These are phyloP conservation scores for Agapetus fuscipes DNA, from an alignment of 2,888 invertebrate species.

Conservation along the genomic window DNA sequence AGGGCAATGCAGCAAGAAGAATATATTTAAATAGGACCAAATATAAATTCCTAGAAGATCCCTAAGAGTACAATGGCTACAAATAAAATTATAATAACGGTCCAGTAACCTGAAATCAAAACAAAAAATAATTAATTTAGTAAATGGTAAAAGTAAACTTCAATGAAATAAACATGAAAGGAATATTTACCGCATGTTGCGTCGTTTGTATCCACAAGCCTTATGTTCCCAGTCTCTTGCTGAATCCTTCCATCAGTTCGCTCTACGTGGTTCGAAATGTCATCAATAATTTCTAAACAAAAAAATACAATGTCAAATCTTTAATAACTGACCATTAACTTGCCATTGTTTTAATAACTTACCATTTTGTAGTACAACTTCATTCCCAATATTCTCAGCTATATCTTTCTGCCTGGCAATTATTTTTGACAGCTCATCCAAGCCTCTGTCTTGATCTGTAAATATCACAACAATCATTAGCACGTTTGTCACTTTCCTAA, in stretches of 20 bases:
- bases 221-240: constrained; percentile 56
- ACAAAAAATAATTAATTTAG: constrained; percentile 7
- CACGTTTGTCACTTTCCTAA: no score
- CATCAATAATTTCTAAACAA: constrained; percentile 59
- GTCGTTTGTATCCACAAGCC: constrained; percentile 56
- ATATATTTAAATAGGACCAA: no score
- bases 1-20: no score
- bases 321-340: constrained; percentile 4
- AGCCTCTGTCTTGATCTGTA: constrained; percentile 65
- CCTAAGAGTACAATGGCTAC: constrained; percentile 54
- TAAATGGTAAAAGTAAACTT: background rate
- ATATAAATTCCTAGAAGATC: no score
- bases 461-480: no score
- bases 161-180: constrained; percentile 3
- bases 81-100: constrained; percentile 58
- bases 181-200: constrained; percentile 51
- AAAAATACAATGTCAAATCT: no score
- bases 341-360: constrained; percentile 22
- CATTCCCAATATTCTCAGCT: constrained; percentile 61
- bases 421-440: constrained; percentile 64
- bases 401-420: constrained; percentile 68
- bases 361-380: constrained; percentile 75
- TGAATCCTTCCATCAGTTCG: constrained; percentile 57
- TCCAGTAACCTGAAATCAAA: constrained; percentile 52
- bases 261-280: constrained; percentile 63